Base-by-base conservation (phyloP, 2,113 vertebrate species). In the Chloebia gouldiae region DNA sequence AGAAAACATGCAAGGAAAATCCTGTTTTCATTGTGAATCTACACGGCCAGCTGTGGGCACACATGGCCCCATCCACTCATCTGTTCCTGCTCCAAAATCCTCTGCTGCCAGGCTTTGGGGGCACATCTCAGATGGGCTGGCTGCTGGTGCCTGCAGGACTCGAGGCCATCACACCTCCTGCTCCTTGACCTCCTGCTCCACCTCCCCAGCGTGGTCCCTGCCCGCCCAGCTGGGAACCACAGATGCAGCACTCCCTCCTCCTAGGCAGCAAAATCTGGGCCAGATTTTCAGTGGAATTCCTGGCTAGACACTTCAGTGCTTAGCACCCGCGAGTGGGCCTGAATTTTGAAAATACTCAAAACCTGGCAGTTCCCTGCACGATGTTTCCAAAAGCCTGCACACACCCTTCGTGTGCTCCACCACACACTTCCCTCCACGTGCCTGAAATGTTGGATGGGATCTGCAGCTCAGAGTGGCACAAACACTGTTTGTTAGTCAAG, bases 271-370 rank as follows among this genome's bases (percentile, higher is more conserved):
- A 90, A 85, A 65, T 54, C 66, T 81, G 57, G 73, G 59, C 59
- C 73, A 95, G 37, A 80, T 66, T 94, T 91, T 69, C 63, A 42
- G 25, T 77, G 50, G 39, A 94, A 82, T 82, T 92, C 42, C 78
- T 94, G 95, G 89, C 87, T 79, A 94, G 84, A 90, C 70, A 72
- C 82, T 65, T 1, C 2, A 76, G 61, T 89, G 57, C 65, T 69
- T 50, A 92, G 78, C 93, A 85, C 70, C 63, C 81, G 87, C 3
- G 39, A 89, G 59, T 15, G 50, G 66, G 87, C 70, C 45, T 73
- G 81, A 51, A 94, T 82, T 95, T 92, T 57, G 93, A 45, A 93
- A 87, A 85, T 47, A 39, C n/a, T 61, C 39, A 51, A 70, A 92
- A 39, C 42, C 84, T 95, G 81, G 70, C 86, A 94, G 42, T 16